These are phyloP conservation scores for Atethmia centrago DNA, from an alignment of 2,888 invertebrate species.

Conservation along the genomic window DNA sequence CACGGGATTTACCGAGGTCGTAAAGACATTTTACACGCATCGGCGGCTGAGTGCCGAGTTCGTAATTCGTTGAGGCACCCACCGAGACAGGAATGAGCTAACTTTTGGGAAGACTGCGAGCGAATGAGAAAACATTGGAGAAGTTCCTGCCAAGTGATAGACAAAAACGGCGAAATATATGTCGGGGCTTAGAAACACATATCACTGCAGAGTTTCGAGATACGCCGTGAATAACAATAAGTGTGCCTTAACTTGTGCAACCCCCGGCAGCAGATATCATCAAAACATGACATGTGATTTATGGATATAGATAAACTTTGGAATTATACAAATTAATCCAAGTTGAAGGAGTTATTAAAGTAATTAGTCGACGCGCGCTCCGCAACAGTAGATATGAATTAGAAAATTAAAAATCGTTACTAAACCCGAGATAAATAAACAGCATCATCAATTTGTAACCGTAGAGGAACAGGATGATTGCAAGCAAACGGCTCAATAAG, in stretches of 20 bases:
- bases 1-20: slow-evolving; percentile 81
- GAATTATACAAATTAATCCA: slow-evolving; percentile 72
- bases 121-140: slow-evolving; percentile 87
- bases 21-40: slow-evolving; percentile 88
- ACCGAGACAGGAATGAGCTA: slow-evolving; percentile 85
- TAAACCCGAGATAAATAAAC: slow-evolving; percentile 49
- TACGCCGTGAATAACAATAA: slow-evolving; percentile 83
- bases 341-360: slow-evolving; percentile 60
- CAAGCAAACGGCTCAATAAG: slow-evolving; percentile 81
- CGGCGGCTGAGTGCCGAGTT: slow-evolving; percentile 84
- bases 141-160: slow-evolving; percentile 85
- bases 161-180: slow-evolving; percentile 85
- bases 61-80: slow-evolving; percentile 84
- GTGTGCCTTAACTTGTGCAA: slow-evolving; percentile 74
- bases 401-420: slow-evolving; percentile 34
- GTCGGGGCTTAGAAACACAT: slow-evolving; percentile 81
- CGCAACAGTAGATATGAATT: slow-evolving; percentile 12
- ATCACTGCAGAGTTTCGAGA: slow-evolving; percentile 81
- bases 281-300: slow-evolving; percentile 74
- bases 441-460: slow-evolving; percentile 61
- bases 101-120: slow-evolving; percentile 83
- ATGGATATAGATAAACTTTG: slow-evolving; percentile 73
- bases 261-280: slow-evolving; percentile 73
- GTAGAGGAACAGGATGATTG: slow-evolving; percentile 67
- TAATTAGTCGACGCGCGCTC: slow-evolving; percentile 66